Evolutionary conservation across 2,888 invertebrate genomes (phyloP).

Genomic region (Ceraclea dissimilis): DNA sequence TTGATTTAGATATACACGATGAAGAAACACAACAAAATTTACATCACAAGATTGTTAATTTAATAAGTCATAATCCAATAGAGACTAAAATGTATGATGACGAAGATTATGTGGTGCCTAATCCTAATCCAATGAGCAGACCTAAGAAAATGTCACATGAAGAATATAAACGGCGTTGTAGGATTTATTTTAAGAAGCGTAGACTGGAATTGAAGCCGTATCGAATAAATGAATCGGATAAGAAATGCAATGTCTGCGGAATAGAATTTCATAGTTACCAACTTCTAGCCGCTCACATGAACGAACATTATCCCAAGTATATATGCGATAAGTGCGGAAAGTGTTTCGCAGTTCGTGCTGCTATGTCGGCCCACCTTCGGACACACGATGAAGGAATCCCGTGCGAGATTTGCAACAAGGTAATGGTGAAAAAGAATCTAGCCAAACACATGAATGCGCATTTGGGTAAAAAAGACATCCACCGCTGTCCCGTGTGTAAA

Average conservation of each 20-base stretch:
- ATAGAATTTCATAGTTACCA: slow-evolving; percentile 3
- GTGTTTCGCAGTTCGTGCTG: neutral
- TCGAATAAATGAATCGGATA: neutral
- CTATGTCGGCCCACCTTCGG: neutral
- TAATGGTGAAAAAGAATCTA: slow-evolving; percentile 2
- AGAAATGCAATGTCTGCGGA: slow-evolving; percentile 2
- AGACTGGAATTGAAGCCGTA: neutral
- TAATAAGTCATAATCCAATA: neutral
- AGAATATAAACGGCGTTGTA: neutral
- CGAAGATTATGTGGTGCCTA: neutral
- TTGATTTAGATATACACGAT: neutral
- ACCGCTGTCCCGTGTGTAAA: neutral
- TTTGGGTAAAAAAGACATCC: slow-evolving; percentile 3
- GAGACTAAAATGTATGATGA: no score
- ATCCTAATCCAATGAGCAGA: neutral
- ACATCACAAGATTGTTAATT: neutral
- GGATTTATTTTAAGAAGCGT: slow-evolving; percentile 3
- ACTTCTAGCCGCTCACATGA: slow-evolving; percentile 2
- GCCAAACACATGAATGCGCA: slow-evolving; percentile 2
- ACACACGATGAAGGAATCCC: slow-evolving; percentile 3
- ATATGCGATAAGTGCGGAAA: slow-evolving; percentile 5
- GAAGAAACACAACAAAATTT: neutral
- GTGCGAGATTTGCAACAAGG: slow-evolving; percentile 4
- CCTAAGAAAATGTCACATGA: neutral
- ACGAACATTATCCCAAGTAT: slow-evolving; percentile 4